These are phyloP conservation scores for Amblyopsis rosae DNA, from an alignment of 2,113 vertebrate species.

Conservation along the genomic window DNA sequence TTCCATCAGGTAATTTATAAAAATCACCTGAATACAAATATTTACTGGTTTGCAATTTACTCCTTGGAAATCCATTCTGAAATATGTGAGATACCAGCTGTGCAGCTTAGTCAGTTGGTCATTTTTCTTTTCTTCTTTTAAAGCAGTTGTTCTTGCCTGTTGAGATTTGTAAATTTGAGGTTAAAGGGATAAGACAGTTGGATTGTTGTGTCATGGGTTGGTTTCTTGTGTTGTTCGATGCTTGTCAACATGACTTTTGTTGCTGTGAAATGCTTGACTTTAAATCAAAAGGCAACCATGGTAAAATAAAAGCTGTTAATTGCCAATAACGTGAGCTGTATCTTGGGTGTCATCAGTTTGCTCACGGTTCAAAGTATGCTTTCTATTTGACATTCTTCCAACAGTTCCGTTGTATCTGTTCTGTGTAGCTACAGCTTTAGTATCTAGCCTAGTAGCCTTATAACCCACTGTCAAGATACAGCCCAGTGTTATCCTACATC, in stretches of 20 bases:
- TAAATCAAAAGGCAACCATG: slow-evolving; percentile 66
- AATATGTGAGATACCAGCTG: slow-evolving; percentile 70
- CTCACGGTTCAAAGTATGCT: slow-evolving; percentile 67
- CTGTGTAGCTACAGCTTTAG: slow-evolving; percentile 89
- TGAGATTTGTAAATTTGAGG: slow-evolving; percentile 74
- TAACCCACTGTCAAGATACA: slow-evolving; percentile 62
- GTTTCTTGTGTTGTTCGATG: slow-evolving; percentile 65
- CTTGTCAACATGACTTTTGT: slow-evolving; percentile 69
- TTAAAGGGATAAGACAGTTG: slow-evolving; percentile 78
- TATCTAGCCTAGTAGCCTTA: slow-evolving; percentile 80
- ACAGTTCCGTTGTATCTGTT: slow-evolving; percentile 80
- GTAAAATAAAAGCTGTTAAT: slow-evolving; percentile 61
- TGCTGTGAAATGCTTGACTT: slow-evolving; percentile 70
- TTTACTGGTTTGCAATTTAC: slow-evolving; percentile 28
- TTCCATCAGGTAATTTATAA: slow-evolving; percentile 34
- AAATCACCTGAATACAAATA: neutral
- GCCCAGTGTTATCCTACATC: slow-evolving; percentile 77
- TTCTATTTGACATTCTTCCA: slow-evolving; percentile 61
- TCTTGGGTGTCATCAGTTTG: slow-evolving; percentile 65
- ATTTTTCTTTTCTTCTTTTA: slow-evolving; percentile 28
- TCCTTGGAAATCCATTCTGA: slow-evolving; percentile 34
- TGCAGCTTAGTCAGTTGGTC: slow-evolving; percentile 78
- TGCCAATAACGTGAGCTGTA: slow-evolving; percentile 72
- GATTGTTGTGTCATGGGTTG: slow-evolving; percentile 78
- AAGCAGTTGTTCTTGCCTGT: slow-evolving; percentile 56